These are phyloP conservation scores for Laticauda laticaudata DNA, from an alignment of 2,113 vertebrate genomes.

Conservation along the genomic window DNA sequence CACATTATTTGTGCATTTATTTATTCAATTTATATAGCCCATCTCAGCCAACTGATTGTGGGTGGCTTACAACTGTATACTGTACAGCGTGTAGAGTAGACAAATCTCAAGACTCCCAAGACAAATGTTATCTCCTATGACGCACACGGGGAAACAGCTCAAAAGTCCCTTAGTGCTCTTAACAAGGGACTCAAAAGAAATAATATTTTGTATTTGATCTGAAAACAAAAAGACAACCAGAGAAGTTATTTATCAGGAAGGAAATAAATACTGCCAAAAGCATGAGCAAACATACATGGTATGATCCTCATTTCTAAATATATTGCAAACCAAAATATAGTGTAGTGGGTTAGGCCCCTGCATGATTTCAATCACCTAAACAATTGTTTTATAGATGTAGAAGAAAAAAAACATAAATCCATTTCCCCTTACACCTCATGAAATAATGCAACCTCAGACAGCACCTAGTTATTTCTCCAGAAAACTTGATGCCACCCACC, in stretches of 20 bases:
- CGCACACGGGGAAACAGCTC: background rate
- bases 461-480: background rate
- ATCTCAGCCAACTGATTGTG: background rate
- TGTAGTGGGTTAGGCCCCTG: background rate
- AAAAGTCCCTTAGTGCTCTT: background rate
- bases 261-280: background rate
- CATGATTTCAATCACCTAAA: background rate
- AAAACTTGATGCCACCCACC: background rate
- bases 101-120: background rate
- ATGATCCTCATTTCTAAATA: background rate
- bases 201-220: background rate
- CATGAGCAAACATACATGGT: background rate
- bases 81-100: background rate
- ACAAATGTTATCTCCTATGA: background rate
- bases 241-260: background rate
- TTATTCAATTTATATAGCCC: background rate
- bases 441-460: background rate
- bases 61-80: background rate
- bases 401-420: background rate
- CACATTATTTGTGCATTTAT: background rate
- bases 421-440: background rate
- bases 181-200: background rate
- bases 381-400: background rate
- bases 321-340: background rate
- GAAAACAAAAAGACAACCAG: background rate